These are phyloP conservation scores for Drosophila sp. DNA, from an alignment of 1,140 invertebrate genomes.

Conservation along the genomic window DNA sequence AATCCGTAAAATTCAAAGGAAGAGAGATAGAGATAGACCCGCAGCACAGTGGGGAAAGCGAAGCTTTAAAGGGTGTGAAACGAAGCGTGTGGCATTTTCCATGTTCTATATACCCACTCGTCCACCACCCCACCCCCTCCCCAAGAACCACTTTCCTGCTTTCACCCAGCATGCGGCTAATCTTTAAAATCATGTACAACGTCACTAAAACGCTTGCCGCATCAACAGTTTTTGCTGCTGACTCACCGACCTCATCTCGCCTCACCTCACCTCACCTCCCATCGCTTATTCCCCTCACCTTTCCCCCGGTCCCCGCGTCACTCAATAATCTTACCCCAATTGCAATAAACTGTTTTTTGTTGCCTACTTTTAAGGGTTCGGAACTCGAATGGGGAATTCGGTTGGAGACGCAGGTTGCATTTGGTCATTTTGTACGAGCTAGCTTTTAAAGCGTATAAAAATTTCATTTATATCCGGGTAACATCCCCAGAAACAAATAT, in stretches of 20 bases:
- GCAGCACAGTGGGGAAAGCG: constrained; percentile 18
- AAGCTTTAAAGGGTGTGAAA: constrained; percentile 74
- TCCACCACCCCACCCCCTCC: background rate
- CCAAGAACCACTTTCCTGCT: background rate
- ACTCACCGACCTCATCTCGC: constrained; percentile 44
- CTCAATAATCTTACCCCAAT: constrained; percentile 32
- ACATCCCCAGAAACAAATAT: constrained; percentile 36
- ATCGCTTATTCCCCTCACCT: background rate
- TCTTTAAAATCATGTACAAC: constrained; percentile 75
- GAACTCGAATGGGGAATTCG: background rate
- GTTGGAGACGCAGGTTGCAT: constrained; percentile 50
- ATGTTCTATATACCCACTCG: constrained; percentile 52
- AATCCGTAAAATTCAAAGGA: constrained; percentile 34
- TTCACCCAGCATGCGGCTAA: constrained; percentile 66
- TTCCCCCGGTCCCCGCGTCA: constrained; percentile 16
- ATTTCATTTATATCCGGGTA: constrained; percentile 65
- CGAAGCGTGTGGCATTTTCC: constrained; percentile 69
- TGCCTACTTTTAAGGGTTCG: constrained; percentile 71
- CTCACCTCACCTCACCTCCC: background rate
- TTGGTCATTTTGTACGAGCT: constrained; percentile 57
- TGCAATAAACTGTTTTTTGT: constrained; percentile 66
- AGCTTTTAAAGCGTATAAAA: constrained; percentile 73
- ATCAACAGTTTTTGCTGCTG: constrained; percentile 64
- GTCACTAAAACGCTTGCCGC: constrained; percentile 65
- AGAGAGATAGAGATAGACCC: constrained; percentile 32